These are phyloP conservation scores for Agapornis canus DNA, from an alignment of 2,797 vertebrate genomes.

Conservation along the genomic window DNA sequence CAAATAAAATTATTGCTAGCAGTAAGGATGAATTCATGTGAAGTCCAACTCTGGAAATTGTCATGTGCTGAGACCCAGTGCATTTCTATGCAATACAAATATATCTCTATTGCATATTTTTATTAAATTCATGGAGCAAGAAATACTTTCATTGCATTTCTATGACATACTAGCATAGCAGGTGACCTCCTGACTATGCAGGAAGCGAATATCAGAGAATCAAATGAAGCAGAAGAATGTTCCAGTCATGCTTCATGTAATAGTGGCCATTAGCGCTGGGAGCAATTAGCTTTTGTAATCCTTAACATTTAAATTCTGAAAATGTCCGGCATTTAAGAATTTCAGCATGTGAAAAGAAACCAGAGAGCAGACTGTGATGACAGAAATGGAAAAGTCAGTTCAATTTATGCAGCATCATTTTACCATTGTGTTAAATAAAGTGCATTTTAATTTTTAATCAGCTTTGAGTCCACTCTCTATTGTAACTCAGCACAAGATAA, in stretches of 20 bases:
- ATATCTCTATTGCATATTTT: neutral
- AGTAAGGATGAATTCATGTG: neutral
- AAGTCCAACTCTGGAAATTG: neutral
- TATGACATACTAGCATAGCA: neutral
- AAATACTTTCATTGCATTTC: neutral
- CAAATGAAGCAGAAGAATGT: slow-evolving; percentile 38
- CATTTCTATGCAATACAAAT: neutral
- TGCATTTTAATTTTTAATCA: slow-evolving; percentile 61
- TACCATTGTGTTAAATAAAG: slow-evolving; percentile 32
- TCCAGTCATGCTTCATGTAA: slow-evolving; percentile 22
- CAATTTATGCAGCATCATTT: neutral
- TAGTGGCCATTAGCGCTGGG: neutral
- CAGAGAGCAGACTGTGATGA: neutral
- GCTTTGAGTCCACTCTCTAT: neutral
- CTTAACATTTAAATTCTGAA: slow-evolving; percentile 38
- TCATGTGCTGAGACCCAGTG: neutral
- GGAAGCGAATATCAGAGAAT: neutral
- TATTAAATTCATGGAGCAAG: neutral
- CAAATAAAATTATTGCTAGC: neutral
- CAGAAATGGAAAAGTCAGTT: slow-evolving; percentile 18
- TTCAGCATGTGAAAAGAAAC: slow-evolving; percentile 35
- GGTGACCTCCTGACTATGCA: neutral
- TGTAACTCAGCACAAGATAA: slow-evolving; percentile 21
- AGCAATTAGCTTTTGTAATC: slow-evolving; percentile 42
- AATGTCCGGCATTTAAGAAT: slow-evolving; percentile 15